Conservation (phyloP, 2,113 vertebrate genomes). For the Carlito syrichta region DNA sequence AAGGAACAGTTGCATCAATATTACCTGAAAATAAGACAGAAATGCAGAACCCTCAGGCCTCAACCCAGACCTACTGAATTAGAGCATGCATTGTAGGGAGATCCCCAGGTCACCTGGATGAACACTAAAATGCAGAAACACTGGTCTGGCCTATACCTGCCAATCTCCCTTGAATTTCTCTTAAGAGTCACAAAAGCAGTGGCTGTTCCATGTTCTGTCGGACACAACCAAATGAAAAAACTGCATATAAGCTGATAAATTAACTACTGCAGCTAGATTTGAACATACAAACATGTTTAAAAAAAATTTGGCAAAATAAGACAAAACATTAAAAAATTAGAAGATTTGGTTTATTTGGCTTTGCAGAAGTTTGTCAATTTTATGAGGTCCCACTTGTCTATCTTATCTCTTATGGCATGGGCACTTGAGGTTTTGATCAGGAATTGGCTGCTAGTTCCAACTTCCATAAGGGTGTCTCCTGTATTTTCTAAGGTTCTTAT, state of each 20-base stretch:
- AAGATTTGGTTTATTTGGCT: no score
- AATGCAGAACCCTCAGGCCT: background rate
- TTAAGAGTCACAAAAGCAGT: background rate
- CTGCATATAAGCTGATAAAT: background rate
- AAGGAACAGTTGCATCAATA: background rate
- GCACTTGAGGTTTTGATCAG: no score
- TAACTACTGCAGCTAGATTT: background rate
- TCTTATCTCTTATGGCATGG: no score
- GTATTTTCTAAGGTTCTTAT: no score
- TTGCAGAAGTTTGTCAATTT: no score
- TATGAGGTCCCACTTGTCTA: no score
- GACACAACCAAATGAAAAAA: background rate
- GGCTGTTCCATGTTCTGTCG: background rate
- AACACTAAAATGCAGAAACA: background rate
- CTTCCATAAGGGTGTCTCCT: no score
- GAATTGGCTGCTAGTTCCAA: no score
- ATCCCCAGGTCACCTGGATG: background rate
- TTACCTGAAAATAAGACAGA: background rate
- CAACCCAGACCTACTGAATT: background rate
- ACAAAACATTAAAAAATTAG: background rate
- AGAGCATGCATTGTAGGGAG: background rate
- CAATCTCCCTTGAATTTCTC: background rate
- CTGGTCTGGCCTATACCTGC: background rate
- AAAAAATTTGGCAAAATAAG: background rate
- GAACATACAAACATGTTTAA: background rate